Percentiles rank a stretch among this genome's conserved stretches.
Evolutionary conservation across 2,113 vertebrate genomes (phyloP).

Genomic region (Sebastes fasciatus): DNA sequence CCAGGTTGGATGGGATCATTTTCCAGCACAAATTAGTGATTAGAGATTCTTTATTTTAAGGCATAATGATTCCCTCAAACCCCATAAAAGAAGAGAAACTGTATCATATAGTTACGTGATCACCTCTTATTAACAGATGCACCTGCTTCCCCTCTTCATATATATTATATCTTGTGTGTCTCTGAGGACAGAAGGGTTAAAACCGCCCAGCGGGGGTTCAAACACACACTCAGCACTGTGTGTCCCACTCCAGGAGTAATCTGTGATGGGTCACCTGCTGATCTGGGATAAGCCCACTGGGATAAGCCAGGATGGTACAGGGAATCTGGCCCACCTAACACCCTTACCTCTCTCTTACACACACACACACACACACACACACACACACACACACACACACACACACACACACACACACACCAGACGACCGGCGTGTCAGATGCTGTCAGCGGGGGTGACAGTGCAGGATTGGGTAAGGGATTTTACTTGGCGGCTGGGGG

Average conservation of each 20-base stretch:
- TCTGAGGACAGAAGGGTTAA: conserved; percentile 52
- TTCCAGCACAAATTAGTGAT: no score
- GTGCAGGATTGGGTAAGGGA: conserved; percentile 67
- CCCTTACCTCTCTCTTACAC: conserved; percentile 22
- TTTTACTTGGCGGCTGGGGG: conserved; percentile 46
- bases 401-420: not conserved
- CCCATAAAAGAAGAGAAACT: not conserved
- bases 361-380: conserved; percentile 25
- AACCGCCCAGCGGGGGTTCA: conserved; percentile 52
- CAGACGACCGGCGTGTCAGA: conserved; percentile 47
- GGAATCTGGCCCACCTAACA: conserved; percentile 60
- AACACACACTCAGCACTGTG: conserved; percentile 57
- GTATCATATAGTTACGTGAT: not conserved
- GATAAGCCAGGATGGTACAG: conserved; percentile 73
- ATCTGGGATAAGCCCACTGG: conserved; percentile 77
- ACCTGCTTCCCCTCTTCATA: not conserved
- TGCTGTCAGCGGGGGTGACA: conserved; percentile 64
- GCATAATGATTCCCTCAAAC: not conserved
- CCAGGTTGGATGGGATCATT: not conserved
- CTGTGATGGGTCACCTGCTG: conserved; percentile 75
- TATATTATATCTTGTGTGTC: not conserved
- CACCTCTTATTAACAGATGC: not conserved
- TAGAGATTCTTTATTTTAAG: not conserved
- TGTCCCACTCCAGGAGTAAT: conserved; percentile 59
- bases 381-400: conserved; percentile 26